Evolutionary conservation across 2,113 vertebrate genomes (phyloP).

Genomic region (Colaptes auratus): DNA sequence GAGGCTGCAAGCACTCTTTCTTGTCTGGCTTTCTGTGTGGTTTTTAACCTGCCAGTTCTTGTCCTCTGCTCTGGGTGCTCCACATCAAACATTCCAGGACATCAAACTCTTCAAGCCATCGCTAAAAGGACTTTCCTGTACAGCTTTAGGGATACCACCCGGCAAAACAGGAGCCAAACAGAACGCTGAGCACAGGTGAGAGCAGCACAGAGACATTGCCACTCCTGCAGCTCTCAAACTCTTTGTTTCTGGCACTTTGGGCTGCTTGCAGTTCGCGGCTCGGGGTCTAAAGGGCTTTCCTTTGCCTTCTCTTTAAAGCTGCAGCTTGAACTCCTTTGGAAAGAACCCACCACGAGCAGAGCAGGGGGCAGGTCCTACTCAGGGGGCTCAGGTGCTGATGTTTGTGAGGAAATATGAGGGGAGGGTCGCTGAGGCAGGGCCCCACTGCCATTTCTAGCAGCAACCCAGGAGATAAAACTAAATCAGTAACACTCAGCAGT

Average conservation of each 20-base stretch:
- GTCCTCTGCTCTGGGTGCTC: not conserved
- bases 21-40: too few species aligned
- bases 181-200: conserved; percentile 17
- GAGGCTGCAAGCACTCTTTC: not conserved
- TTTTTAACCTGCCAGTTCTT: not conserved
- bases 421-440: not conserved
- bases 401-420: not conserved
- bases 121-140: conserved; percentile 38
- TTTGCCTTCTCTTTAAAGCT: not conserved
- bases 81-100: not conserved
- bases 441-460: not conserved
- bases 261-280: not conserved
- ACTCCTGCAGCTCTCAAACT: conserved; percentile 7
- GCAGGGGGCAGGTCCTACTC: not conserved
- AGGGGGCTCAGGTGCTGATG: not conserved
- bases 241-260: conserved; percentile 39
- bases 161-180: not conserved
- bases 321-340: not conserved
- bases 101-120: conserved; percentile 40
- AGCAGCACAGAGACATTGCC: not conserved
- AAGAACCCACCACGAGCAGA: not conserved
- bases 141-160: conserved; percentile 27
- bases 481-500: not conserved
- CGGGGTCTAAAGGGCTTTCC: conserved; percentile 3
- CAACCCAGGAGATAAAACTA: not conserved